Percentiles rank a stretch among this genome's conserved stretches.
phyloP scores from a whole-genome alignment of 2,797 vertebrate species.

The Girardinus metallicus region DNA sequence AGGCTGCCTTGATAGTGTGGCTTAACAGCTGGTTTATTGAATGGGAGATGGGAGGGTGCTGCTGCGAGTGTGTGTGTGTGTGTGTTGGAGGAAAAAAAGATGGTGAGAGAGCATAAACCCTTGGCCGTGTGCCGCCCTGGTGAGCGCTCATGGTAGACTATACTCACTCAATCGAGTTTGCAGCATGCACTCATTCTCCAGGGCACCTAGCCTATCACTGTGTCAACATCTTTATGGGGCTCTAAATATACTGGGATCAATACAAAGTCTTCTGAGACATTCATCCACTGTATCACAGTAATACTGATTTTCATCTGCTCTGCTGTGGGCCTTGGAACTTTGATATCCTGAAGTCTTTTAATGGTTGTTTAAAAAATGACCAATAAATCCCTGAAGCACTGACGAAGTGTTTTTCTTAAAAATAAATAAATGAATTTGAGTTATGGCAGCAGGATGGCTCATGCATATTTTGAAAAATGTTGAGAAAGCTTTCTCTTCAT shows the following conservation, averaged over 20 bases:
- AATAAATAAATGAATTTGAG: background rate
- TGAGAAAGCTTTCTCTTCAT: background rate
- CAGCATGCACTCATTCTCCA: constrained; percentile 55
- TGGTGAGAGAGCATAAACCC: constrained; percentile 57
- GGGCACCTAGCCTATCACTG: constrained; percentile 68
- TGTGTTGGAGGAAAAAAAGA: constrained; percentile 43
- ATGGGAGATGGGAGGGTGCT: constrained; percentile 68
- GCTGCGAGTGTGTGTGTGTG: constrained; percentile 31
- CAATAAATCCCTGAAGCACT: background rate
- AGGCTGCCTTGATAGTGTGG: constrained; percentile 82
- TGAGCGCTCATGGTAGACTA: constrained; percentile 40
- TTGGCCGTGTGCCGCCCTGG: constrained; percentile 59
- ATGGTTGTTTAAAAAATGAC: constrained; percentile 8
- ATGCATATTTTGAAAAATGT: background rate
- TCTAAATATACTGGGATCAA: constrained; percentile 76
- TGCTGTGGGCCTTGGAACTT: constrained; percentile 12
- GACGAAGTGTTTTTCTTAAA: background rate
- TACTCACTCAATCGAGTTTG: constrained; percentile 51
- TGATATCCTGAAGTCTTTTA: constrained; percentile 39
- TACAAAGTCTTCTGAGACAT: constrained; percentile 64
- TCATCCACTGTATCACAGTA: constrained; percentile 71
- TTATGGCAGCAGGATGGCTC: background rate
- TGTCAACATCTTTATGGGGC: constrained; percentile 77
- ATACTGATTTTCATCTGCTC: constrained; percentile 61
- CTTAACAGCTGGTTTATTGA: constrained; percentile 84